A percentile compares a stretch with the other conserved stretches of the same genome.
These are phyloP conservation scores for Atrichornis clamosus DNA, from an alignment of 2,113 vertebrate species.

Conservation along the genomic window DNA sequence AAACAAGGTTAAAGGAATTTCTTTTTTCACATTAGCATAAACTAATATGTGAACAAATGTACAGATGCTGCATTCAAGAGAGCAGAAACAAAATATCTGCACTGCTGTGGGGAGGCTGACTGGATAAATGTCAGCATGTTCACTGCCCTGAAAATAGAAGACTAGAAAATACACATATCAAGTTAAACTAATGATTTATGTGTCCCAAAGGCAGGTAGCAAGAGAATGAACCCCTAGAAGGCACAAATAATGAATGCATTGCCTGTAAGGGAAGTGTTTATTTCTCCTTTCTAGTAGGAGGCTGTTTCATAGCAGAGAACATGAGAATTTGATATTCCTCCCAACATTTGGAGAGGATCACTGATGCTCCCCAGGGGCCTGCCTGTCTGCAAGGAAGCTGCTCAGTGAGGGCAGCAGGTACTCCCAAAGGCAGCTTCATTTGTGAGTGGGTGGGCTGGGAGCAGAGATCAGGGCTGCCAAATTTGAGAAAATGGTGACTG, in stretches of 20 bases:
- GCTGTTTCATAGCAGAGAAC: neutral
- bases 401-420: neutral
- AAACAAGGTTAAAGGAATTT: conserved; percentile 44
- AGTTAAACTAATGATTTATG: neutral
- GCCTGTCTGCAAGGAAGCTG: neutral
- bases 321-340: neutral
- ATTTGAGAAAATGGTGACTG: neutral
- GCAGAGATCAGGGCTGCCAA: neutral
- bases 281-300: neutral
- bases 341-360: neutral
- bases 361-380: neutral
- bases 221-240: neutral
- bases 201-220: neutral
- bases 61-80: neutral
- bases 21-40: conserved; percentile 38
- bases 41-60: conserved; percentile 18
- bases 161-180: neutral
- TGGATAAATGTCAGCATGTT: neutral
- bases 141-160: neutral
- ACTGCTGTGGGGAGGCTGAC: neutral
- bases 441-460: neutral
- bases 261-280: neutral
- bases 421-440: neutral
- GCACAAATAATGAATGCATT: neutral
- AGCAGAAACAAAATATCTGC: neutral